Percentiles rank a stretch among this genome's conserved stretches.
phyloP scores from a whole-genome alignment of 1,140 invertebrate species.

The Watersipora subatra region DNA sequence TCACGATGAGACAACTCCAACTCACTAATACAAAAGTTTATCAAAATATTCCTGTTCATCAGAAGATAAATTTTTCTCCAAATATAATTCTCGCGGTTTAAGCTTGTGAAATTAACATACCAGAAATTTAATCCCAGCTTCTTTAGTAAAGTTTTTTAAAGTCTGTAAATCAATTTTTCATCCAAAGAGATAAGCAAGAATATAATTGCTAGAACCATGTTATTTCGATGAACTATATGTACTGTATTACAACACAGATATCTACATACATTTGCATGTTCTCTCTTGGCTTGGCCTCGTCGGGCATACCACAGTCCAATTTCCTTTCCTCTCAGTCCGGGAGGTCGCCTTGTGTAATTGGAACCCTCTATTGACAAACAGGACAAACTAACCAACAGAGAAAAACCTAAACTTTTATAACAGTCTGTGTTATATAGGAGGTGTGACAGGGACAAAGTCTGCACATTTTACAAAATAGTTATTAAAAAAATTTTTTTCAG shows the following conservation, averaged over 20 bases:
- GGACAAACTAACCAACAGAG: too few species aligned
- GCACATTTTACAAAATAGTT: too few species aligned
- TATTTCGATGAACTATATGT: not conserved
- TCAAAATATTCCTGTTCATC: too few species aligned
- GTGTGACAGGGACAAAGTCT: too few species aligned
- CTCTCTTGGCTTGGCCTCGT: conserved; percentile 10
- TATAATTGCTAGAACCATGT: not conserved
- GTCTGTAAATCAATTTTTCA: not conserved
- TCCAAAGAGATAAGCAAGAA: not conserved
- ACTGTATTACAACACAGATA: not conserved
- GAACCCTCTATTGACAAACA: too few species aligned
- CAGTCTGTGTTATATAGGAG: too few species aligned
- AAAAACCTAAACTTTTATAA: too few species aligned
- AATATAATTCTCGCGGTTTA: too few species aligned
- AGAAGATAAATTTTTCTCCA: too few species aligned
- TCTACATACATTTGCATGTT: conserved; percentile 10
- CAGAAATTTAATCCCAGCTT: not conserved
- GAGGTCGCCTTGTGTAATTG: conserved; percentile 15
- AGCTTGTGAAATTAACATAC: not conserved
- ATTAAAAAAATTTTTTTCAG: too few species aligned
- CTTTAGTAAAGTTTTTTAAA: not conserved
- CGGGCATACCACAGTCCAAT: conserved; percentile 33
- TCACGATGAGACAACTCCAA: too few species aligned
- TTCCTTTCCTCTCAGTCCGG: conserved; percentile 24
- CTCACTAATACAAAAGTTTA: too few species aligned